Conservation (phyloP, 1,140 invertebrate genomes). For the Melanaphis sacchari region DNA sequence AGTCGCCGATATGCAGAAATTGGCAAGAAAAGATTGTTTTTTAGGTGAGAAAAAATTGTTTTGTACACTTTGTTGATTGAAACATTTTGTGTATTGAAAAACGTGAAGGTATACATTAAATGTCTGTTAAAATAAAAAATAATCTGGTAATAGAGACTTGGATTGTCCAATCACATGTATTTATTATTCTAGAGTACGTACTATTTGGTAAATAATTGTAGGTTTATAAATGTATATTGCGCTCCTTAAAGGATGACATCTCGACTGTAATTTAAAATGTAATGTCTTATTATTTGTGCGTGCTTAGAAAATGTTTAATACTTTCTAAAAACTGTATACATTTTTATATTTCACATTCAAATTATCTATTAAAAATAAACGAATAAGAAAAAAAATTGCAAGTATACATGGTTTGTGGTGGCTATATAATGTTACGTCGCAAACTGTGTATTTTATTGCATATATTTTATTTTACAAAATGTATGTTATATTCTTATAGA, state of each 20-base stretch:
- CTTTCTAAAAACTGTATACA: background rate
- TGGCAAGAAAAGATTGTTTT: conserved; percentile 43
- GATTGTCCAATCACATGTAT: background rate
- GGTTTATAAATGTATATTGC: background rate
- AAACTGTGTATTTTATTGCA: background rate
- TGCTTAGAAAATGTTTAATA: background rate
- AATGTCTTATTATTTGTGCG: background rate
- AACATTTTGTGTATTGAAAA: background rate
- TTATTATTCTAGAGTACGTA: background rate
- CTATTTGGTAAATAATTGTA: background rate
- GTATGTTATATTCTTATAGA: background rate
- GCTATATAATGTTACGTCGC: background rate
- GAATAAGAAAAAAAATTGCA: background rate
- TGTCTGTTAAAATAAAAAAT: background rate
- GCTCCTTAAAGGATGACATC: background rate
- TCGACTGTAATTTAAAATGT: background rate
- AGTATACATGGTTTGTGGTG: background rate
- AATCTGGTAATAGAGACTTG: background rate
- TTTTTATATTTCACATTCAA: background rate
- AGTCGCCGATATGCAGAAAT: conserved; percentile 49
- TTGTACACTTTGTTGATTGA: background rate
- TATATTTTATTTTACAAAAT: background rate
- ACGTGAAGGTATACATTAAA: background rate
- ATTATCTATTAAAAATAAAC: background rate
- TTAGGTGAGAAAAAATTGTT: conserved; percentile 42